Evolutionary conservation across 1,140 invertebrate genomes (phyloP).

Genomic region (Littorina saxatilis): DNA sequence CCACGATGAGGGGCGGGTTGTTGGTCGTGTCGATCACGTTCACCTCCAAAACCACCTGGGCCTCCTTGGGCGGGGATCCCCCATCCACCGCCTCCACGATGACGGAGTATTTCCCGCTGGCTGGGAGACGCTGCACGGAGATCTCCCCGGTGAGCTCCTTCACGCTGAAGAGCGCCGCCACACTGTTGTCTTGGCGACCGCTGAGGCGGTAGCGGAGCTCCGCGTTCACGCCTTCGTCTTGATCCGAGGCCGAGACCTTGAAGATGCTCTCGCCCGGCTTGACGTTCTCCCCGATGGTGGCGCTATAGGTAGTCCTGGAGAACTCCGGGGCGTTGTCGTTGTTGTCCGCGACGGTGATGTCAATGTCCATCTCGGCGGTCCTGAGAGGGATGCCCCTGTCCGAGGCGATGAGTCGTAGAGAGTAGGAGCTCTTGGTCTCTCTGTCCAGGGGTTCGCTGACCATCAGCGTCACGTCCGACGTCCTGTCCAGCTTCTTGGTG

Average conservation of each 20-base stretch:
- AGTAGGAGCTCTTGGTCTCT: slow-evolving; percentile 57
- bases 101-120: slow-evolving; percentile 43
- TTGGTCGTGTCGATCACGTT: slow-evolving; percentile 90
- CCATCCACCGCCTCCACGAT: slow-evolving; percentile 52
- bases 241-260: slow-evolving; percentile 93
- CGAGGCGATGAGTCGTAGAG: slow-evolving; percentile 55
- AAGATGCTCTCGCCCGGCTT: slow-evolving; percentile 87
- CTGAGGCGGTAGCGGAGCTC: slow-evolving; percentile 91
- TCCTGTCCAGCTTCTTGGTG: slow-evolving; percentile 62
- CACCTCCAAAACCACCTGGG: slow-evolving; percentile 81
- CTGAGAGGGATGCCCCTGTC: slow-evolving; percentile 77
- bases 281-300: slow-evolving; percentile 83
- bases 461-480: slow-evolving; percentile 57
- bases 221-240: slow-evolving; percentile 95
- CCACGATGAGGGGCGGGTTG: slow-evolving; percentile 90
- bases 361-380: slow-evolving; percentile 45
- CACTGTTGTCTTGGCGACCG: slow-evolving; percentile 36
- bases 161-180: slow-evolving; percentile 54
- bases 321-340: slow-evolving; percentile 71
- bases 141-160: slow-evolving; percentile 54
- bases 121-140: slow-evolving; percentile 34
- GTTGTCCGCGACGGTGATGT: slow-evolving; percentile 78
- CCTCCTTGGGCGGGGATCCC: slow-evolving; percentile 33
- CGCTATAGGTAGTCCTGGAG: slow-evolving; percentile 81
- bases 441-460: slow-evolving; percentile 59